Evolutionary conservation across 2,113 vertebrate genomes (phyloP), one percentile per base, ranked within the genome.

Genomic region (Gavia stellata): DNA sequence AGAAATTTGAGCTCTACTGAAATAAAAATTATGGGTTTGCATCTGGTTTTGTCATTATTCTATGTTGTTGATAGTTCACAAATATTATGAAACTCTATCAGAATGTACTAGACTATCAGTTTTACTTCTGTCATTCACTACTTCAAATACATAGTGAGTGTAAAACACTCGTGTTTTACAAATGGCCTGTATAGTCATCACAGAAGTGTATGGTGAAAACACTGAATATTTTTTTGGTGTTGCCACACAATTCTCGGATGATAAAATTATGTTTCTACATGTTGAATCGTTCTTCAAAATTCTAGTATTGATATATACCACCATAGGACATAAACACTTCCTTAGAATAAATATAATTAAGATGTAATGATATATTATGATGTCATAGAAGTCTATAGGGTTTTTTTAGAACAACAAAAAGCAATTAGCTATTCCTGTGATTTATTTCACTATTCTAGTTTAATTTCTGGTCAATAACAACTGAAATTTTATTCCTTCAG

Each of bases 401-500:
- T 0, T 29, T 61, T 67, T 71, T 49, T 26, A 56, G 34, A 81
- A 81, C 17, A 73, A 65, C 23, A 81, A 65, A 82, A 55, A 80
- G 7, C 17, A 80, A 86, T 67, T 59, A 85, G 23, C 16, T 66
- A 74, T 6, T 7, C 14, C 21, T 70, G 31, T 70, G 61, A 81
- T 74, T 92, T 90, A 78, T 74, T 87, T 92, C 29, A 34, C 23
- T 78, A 40, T 71, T 93, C 34, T 74, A 7, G 19, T 62, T 82
- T 61, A 81, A 78, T 53, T 91, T 61, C 34, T 93, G 14, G 40
- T 53, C 68, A 66, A 13, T 74, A 71, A 28, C 33, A 90, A 63
- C 29, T 67, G 56, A 62, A 3, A 36, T 10, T 25, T 19, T 33
- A 58, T 55, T 86, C 31, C 9, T 65, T 52, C 15, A 53, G 31